Conservation (phyloP, 2,888 invertebrate species). For the Melikaiella ostensackeni region DNA sequence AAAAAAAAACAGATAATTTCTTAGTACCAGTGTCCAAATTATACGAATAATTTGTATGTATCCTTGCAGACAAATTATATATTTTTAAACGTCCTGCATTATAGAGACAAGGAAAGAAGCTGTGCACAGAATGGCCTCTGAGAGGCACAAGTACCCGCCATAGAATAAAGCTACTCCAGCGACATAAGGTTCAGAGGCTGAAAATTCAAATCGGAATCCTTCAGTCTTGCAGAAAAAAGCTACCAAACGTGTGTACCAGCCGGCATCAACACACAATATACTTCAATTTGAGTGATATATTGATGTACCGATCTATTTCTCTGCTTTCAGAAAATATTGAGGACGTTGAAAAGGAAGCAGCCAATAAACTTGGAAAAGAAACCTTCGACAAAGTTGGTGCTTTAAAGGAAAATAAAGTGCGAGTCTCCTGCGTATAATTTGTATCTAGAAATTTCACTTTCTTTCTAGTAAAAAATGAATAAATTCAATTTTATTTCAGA, state of each 20-base stretch:
- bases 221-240: not conserved
- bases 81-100: not conserved
- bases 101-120: conserved; percentile 13
- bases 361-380: no score
- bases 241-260: no score
- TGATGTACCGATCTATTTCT: no score
- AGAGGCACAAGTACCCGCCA: conserved; percentile 1
- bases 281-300: not conserved
- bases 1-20: no score
- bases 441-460: not conserved
- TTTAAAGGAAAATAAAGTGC: not conserved
- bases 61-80: not conserved
- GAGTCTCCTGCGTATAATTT: no score
- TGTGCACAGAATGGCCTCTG: not conserved
- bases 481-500: not conserved
- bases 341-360: no score
- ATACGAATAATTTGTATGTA: not conserved
- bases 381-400: conserved; percentile 4
- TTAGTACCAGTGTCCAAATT: no score
- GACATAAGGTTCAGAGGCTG: no score
- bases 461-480: not conserved
- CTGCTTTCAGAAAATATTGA: no score
- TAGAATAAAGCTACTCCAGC: not conserved
- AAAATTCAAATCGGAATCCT: not conserved
- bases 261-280: not conserved